phyloP scores from a whole-genome alignment of 2,888 invertebrate species.

The Eueremaeus valkanovi region DNA sequence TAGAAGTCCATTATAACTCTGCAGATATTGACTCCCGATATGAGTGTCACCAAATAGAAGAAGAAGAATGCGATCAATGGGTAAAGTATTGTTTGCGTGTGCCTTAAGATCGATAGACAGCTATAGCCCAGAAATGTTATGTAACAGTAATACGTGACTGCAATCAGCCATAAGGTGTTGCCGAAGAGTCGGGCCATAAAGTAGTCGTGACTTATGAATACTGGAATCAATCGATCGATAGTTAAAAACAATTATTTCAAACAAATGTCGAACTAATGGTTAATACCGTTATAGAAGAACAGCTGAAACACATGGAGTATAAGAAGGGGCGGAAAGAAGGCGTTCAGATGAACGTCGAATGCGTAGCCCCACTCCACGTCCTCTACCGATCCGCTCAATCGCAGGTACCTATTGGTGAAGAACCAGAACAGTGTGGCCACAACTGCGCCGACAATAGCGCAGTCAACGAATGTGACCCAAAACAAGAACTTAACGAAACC shows the following conservation, averaged over 20 bases:
- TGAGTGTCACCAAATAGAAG: conserved; percentile 70
- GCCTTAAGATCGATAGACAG: conserved; percentile 78
- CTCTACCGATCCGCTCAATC: conserved; percentile 61
- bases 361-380: conserved; percentile 98
- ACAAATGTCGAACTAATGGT: conserved; percentile 14
- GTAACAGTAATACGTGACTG: conserved; percentile 86
- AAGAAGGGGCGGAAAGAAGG: conserved; percentile 93
- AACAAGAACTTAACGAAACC: conserved; percentile 73
- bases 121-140: conserved; percentile 96
- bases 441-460: conserved; percentile 78
- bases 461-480: conserved; percentile 91
- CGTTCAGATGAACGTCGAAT: conserved; percentile 97
- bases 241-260: not conserved
- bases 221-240: conserved; percentile 54
- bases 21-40: conserved; percentile 78
- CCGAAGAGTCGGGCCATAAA: conserved; percentile 78
- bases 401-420: conserved; percentile 71
- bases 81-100: conserved; percentile 75
- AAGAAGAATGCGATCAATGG: conserved; percentile 74
- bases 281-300: conserved; percentile 66
- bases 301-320: conserved; percentile 89
- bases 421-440: conserved; percentile 87
- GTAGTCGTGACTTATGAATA: conserved; percentile 68
- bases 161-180: conserved; percentile 88
- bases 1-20: conserved; percentile 77